Base-by-base conservation (phyloP, 2,113 vertebrate species). In the Piprites chloris region DNA sequence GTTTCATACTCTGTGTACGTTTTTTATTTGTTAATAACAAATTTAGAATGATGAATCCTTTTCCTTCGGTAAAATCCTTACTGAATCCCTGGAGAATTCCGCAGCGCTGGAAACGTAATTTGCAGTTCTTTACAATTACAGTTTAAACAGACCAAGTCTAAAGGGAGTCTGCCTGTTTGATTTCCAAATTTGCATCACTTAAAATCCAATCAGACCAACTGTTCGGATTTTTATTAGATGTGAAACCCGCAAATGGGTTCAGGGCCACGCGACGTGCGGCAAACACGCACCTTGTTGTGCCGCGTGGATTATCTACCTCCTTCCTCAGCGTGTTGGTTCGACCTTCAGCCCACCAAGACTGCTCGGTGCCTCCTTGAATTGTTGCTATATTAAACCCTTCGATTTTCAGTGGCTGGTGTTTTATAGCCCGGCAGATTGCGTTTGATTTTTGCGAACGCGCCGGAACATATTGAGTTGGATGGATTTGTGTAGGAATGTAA, bases 171-270 rank as follows among this genome's bases (percentile, higher is more conserved):
- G 96, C 91, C 96, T 97, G 95, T 98, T 98, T 98, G 97, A 98
- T 98, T 98, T 98, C 97, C 93, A 98, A 97, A 98, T 98, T 98
- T 98, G 95, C 97, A 97, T 98, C 97, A 97, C 96, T 98, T 98
- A 98, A 98, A 98, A 98, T 98, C 97, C 97, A 98, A 98, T 98
- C 98, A 98, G 97, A 92, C 97, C 97, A 98, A 98, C 97, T 98
- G 97, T 98, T 98, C 69, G 61, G 95, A 97, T 98, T 98, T 97
- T 97, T 97, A 97, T 98, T 97, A 97, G 96, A 83, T 97, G 96
- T 80, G 82, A 94, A 96, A 94, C 97, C 96, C 97, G 95, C 24
- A 18, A 73, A 92, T 92, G 95, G 91, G 85, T 97, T 97, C 94
- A 95, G 97, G 95, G 84, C 96, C 42, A 14, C 22, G 5, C 87